Evolutionary conservation across 2,113 vertebrate species (phyloP).

Genomic region (Boleophthalmus pectinirostris): DNA sequence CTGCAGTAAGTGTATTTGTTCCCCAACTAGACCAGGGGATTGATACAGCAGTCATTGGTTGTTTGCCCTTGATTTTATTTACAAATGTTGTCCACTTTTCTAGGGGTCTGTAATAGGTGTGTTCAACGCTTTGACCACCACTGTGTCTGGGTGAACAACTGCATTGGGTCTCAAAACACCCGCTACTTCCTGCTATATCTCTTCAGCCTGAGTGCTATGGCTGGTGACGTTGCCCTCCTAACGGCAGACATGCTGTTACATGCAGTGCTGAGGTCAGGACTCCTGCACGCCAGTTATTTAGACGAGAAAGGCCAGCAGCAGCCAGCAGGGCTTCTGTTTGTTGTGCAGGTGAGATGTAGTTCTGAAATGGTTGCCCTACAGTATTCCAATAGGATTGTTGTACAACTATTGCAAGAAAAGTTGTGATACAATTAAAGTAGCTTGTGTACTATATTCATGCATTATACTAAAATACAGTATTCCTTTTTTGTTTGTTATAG

Average conservation of each 20-base stretch:
- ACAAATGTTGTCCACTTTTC: background rate
- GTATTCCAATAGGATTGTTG: background rate
- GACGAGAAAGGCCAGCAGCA: slow-evolving; percentile 79
- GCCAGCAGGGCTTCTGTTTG: slow-evolving; percentile 73
- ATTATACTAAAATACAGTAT: background rate
- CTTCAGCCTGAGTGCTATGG: slow-evolving; percentile 77
- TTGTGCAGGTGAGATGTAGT: slow-evolving; percentile 80
- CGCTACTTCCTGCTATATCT: slow-evolving; percentile 89
- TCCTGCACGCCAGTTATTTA: slow-evolving; percentile 76
- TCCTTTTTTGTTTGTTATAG: slow-evolving; percentile 65
- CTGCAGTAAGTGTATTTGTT: slow-evolving; percentile 80
- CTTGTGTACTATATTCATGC: background rate
- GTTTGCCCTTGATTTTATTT: too few species aligned
- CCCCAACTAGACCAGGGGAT: background rate
- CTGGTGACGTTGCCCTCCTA: slow-evolving; percentile 68
- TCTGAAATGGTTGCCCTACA: background rate
- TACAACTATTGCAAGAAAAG: background rate
- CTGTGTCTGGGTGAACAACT: slow-evolving; percentile 97
- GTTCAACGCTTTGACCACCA: slow-evolving; percentile 96
- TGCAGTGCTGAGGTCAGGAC: slow-evolving; percentile 74
- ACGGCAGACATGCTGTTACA: slow-evolving; percentile 77
- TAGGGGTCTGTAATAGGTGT: slow-evolving; percentile 86
- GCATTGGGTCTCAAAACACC: slow-evolving; percentile 86
- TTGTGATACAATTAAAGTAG: background rate
- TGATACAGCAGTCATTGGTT: background rate